These are phyloP conservation scores for Erebia ligea DNA, from an alignment of 2,888 invertebrate genomes.

Conservation along the genomic window DNA sequence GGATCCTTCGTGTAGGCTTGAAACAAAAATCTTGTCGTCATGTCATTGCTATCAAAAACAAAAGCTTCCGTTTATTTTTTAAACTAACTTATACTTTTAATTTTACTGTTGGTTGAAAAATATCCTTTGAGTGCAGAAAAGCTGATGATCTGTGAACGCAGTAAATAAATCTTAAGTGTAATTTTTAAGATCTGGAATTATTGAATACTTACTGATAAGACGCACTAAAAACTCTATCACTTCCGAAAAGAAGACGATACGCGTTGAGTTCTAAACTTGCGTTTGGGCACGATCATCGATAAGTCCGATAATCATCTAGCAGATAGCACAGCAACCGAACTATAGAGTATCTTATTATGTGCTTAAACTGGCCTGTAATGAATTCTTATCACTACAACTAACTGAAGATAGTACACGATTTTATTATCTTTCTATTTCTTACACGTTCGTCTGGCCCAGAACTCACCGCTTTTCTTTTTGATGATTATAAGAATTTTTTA, in stretches of 20 bases:
- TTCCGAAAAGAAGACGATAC: conserved; percentile 28
- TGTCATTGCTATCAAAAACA: too few relatives aligned
- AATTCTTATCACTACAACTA: conserved; percentile 30
- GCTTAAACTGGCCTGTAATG: conserved; percentile 31
- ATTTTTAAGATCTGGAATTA: conserved; percentile 2
- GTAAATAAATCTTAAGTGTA: background rate
- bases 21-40: too few relatives aligned
- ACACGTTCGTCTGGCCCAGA: conserved; percentile 37
- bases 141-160: background rate
- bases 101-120: too few relatives aligned
- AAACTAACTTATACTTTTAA: too few relatives aligned
- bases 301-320: conserved; percentile 64
- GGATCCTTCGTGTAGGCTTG: too few relatives aligned
- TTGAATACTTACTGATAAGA: conserved; percentile 7
- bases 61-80: too few relatives aligned
- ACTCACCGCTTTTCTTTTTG: conserved; percentile 14
- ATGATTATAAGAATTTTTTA: too few relatives aligned
- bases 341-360: conserved; percentile 35
- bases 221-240: conserved; percentile 15
- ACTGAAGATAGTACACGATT: conserved; percentile 44
- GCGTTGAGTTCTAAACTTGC: conserved; percentile 32
- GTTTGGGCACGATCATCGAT: conserved; percentile 65
- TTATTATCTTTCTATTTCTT: conserved; percentile 34
- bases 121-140: background rate
- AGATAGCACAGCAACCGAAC: conserved; percentile 53